Evolutionary conservation across 2,888 invertebrate genomes (phyloP), one percentile per base, ranked within the genome.

Genomic region (Epicampocera succincta): DNA sequence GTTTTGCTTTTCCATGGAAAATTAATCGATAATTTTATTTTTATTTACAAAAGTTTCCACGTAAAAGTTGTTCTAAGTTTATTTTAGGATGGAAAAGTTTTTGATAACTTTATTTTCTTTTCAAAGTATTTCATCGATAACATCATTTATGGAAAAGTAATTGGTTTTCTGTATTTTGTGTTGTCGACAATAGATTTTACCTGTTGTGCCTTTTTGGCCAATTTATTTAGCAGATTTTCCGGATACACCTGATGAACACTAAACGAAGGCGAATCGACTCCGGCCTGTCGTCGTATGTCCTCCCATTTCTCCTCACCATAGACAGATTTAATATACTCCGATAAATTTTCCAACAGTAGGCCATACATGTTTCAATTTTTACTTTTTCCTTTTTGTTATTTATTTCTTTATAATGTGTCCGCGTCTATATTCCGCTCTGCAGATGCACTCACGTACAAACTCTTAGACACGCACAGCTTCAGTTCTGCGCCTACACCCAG

Each of bases 251-350:
- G 97, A 91, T 98, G 98, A 17, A 96, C 96, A 86, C 96, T 94
- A 92, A 96, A 96, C 72, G 96, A 95, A 5, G 96, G 95, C 85
- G 96, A 95, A 85, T 97, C 96, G 17, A 98, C 95, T n/a, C 95
- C 94, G 0, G 97, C 96, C 87, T 95, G 94, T 76, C 95, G 92
- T 74, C 98, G 92, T 82, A 98, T 96, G 89, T 97, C 96, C 87
- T 97, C 96, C 98, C 98, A 99, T 86, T 95, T 94, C 74, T 96
- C 96, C 89, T 98, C 98, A 0, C 99, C 99, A 91, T 98, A 99
- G n/a, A 95, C 95, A 87, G 95, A 94, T 81, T 96, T 95, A 88
- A 99, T 96, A 92, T 95, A 98, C 91, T 97, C 97, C 86, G 96
- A 95, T 92, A 99, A 94, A 89, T 98, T 97, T 91, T 99, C 98